Base-by-base conservation (phyloP, 1,140 invertebrate genomes). In the Drosophila bocqueti region DNA sequence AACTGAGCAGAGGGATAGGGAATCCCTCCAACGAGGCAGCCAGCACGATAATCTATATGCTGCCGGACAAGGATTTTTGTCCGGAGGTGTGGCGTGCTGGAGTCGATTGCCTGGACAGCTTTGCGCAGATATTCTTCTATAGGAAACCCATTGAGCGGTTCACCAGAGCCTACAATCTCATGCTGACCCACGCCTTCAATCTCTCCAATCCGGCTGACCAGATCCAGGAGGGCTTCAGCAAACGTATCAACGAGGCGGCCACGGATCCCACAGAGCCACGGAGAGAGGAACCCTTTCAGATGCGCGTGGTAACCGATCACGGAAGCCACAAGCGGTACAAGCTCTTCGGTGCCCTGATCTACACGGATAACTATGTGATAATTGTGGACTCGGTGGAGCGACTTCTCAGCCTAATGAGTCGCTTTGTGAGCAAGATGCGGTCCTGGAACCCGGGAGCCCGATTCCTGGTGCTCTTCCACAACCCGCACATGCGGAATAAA, bases 361-460 rank as follows among this genome's bases (percentile, higher is more conserved):
- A 79, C 42, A 45, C 78, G 4, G 90, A 92, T 54, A 91, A 85
- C 69, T 92, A 93, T 49, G 75, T 93, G 4, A 85, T 92, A 26
- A 45, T 92, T 0, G 69, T 87, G 16, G 87, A 92, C 62, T 75
- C 66, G 3, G 46, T 85, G 49, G 58, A 76, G 8, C 61, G 76
- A 0, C 34, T 92, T 10, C 55, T 57, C 1, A 40, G n/a, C 0
- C 62, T 92, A 2, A 75, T 93, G 78, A n/a, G 15, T 0, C 26
- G 59, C 1, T 77, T 73, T 38, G 58, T 91, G 2, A 84, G 66
- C 36, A 47, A 65, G 15, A 87, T 75, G 54, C 46, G 69, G 10
- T 91, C 92, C 1, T 93, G 91, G 89, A 93, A 93, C 60, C 92
- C 91, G 0, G 92, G 91, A 1, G 92, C 84, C 0, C 69, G 81